These are phyloP conservation scores for Drosophila borborema DNA, from an alignment of 2,888 invertebrate genomes.

Conservation along the genomic window DNA sequence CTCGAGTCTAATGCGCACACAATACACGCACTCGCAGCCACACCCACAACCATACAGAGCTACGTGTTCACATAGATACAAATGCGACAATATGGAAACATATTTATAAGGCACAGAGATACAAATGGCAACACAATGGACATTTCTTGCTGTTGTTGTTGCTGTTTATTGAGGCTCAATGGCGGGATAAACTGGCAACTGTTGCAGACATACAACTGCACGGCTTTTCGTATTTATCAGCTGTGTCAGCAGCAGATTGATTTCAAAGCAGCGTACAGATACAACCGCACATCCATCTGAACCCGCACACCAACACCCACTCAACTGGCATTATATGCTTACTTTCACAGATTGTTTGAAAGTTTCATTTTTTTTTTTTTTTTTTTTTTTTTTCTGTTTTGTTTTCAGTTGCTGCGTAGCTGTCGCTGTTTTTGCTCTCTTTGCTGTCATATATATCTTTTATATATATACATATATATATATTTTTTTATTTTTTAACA, in stretches of 20 bases:
- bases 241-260: slow-evolving; percentile 70
- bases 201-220: slow-evolving; percentile 47
- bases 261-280: slow-evolving; percentile 55
- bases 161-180: slow-evolving; percentile 50
- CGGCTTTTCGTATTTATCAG: slow-evolving; percentile 52
- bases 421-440: slow-evolving; percentile 27
- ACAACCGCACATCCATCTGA: neutral
- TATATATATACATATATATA: neutral
- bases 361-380: slow-evolving; percentile 8
- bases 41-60: neutral
- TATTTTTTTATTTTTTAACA: slow-evolving; percentile 27
- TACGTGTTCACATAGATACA: slow-evolving; percentile 8
- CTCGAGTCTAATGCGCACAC: slow-evolving; percentile 29
- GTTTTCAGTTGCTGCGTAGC: slow-evolving; percentile 32
- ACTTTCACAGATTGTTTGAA: slow-evolving; percentile 53
- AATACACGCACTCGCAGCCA: neutral
- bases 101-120: slow-evolving; percentile 39
- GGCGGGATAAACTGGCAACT: slow-evolving; percentile 50
- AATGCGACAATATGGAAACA: slow-evolving; percentile 43
- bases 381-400: slow-evolving; percentile 19
- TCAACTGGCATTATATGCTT: slow-evolving; percentile 56
- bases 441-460: slow-evolving; percentile 42
- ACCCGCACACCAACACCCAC: slow-evolving; percentile 1
- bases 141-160: slow-evolving; percentile 15
- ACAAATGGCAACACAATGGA: slow-evolving; percentile 31